Conservation (phyloP, 2,888 invertebrate species). For the Hypolimnas misippus region DNA sequence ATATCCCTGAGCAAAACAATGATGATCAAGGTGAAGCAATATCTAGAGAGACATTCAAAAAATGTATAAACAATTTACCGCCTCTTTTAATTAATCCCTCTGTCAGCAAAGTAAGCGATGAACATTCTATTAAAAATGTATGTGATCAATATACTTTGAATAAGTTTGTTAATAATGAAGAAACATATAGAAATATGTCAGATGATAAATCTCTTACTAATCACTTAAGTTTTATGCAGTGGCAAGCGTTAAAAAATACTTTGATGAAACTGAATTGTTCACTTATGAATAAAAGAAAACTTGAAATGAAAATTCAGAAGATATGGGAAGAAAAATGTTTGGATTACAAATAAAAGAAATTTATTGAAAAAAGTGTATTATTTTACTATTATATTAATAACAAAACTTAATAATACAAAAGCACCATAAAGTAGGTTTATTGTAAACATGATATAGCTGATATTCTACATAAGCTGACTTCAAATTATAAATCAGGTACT, state of each 20-base stretch:
- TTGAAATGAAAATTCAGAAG: constrained; percentile 66
- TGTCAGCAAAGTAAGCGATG: constrained; percentile 30
- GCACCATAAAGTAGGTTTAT: constrained; percentile 66
- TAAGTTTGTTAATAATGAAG: constrained; percentile 66
- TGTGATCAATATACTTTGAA: constrained; percentile 57
- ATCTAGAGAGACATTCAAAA: constrained; percentile 57
- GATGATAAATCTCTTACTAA: constrained; percentile 59
- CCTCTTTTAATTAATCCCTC: constrained; percentile 28
- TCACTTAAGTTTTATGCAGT: constrained; percentile 81
- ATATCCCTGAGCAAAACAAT: constrained; percentile 30
- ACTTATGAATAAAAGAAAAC: constrained; percentile 60
- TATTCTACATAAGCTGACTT: constrained; percentile 37
- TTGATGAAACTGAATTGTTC: constrained; percentile 58
- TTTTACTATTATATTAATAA: constrained; percentile 46
- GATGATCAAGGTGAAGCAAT: constrained; percentile 57
- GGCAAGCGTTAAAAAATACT: constrained; percentile 76
- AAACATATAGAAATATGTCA: constrained; percentile 61
- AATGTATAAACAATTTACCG: constrained; percentile 42
- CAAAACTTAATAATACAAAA: constrained; percentile 52
- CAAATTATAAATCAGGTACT: constrained; percentile 62
- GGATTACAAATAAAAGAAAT: constrained; percentile 65
- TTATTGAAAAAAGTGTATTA: constrained; percentile 40
- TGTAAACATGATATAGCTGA: constrained; percentile 37
- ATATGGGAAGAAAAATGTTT: constrained; percentile 77
- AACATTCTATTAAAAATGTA: constrained; percentile 58